Conservation (phyloP, 2,113 vertebrate species). For the Scalopus aquaticus region DNA sequence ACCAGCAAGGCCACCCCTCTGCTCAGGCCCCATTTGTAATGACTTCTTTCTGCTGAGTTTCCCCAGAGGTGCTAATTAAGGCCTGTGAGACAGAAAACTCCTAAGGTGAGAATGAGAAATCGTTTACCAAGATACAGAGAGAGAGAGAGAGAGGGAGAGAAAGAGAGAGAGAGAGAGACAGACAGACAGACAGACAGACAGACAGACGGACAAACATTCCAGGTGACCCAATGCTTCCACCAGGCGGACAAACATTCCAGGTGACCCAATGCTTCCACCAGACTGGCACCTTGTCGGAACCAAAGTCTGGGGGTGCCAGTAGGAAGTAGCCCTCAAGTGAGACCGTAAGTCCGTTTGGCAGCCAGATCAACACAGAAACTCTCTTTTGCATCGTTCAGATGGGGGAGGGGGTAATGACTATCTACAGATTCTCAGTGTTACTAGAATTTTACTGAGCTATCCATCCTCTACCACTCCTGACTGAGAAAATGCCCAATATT, state of each 20-base stretch:
- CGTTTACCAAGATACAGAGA: too few relatives aligned
- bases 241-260: background rate
- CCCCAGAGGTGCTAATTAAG: background rate
- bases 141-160: too few relatives aligned
- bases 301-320: background rate
- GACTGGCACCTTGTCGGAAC: background rate
- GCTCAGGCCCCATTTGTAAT: background rate
- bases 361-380: background rate
- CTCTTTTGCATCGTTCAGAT: background rate
- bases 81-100: background rate
- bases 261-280: background rate
- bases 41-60: background rate
- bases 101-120: too few relatives aligned
- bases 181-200: too few relatives aligned
- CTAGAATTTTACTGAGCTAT: background rate
- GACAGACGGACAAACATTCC: too few relatives aligned
- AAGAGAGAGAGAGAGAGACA: too few relatives aligned
- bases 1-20: background rate
- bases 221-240: too few relatives aligned
- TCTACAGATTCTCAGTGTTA: background rate
- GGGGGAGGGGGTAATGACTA: background rate
- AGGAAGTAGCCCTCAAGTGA: background rate
- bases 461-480: background rate
- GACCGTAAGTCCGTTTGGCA: background rate
- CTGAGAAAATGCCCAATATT: background rate